These are phyloP conservation scores for Ormyrus pomaceus DNA, from an alignment of 2,888 invertebrate genomes.

Conservation along the genomic window DNA sequence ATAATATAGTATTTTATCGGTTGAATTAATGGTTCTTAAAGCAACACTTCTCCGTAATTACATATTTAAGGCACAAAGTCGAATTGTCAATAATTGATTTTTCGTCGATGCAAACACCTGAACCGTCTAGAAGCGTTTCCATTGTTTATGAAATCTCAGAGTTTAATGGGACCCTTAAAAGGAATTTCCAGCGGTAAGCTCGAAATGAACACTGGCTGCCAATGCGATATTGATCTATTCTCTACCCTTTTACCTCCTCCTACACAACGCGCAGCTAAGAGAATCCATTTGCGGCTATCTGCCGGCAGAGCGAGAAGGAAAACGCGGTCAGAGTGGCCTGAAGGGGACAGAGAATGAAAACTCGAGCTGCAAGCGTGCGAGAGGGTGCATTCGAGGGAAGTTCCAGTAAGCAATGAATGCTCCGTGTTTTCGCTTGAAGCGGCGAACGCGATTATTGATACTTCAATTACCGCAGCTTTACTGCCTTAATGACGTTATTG, in stretches of 20 bases:
- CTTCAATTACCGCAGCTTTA: conserved; percentile 60
- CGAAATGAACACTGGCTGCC: conserved; percentile 43
- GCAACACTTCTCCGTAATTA: no score
- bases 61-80: no score
- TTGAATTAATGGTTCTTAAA: no score
- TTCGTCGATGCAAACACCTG: no score
- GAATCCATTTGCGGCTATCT: conserved; percentile 50
- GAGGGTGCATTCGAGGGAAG: conserved; percentile 19
- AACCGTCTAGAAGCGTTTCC: neutral
- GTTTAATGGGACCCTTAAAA: conserved; percentile 17
- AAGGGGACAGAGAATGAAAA: neutral
- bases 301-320: neutral
- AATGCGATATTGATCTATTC: conserved; percentile 50
- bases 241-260: neutral
- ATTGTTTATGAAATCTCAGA: conserved; percentile 26
- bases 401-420: neutral
- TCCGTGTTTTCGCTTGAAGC: conserved; percentile 11
- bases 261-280: conserved; percentile 28
- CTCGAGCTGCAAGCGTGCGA: neutral
- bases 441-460: conserved; percentile 52
- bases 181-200: conserved; percentile 38
- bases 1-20: no score
- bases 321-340: neutral
- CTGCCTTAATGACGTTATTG: conserved; percentile 62
- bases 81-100: no score